A percentile compares a stretch with the other conserved stretches of the same genome.
phyloP scores from a whole-genome alignment of 2,888 invertebrate genomes.

The Liopterus haemorrhoidalis region DNA sequence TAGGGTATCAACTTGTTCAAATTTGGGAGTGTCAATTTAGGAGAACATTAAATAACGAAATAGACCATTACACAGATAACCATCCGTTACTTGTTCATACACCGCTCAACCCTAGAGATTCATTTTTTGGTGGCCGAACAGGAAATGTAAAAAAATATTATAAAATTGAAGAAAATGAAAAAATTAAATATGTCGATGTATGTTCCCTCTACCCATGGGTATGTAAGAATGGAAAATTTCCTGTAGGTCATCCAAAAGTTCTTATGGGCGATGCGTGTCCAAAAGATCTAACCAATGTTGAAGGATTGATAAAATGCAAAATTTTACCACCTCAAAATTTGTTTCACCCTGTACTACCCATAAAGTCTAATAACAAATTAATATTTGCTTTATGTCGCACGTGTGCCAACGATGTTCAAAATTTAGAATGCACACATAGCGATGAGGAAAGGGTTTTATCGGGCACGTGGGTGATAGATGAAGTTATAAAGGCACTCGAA shows the following conservation, averaged over 20 bases:
- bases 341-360: constrained; percentile 10
- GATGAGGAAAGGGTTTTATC: constrained; percentile 4
- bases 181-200: constrained; percentile 16
- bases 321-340: neutral
- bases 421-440: constrained; percentile 18
- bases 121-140: constrained; percentile 8
- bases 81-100: constrained; percentile 2
- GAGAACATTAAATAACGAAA: constrained; percentile 1
- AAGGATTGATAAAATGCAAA: constrained; percentile 6
- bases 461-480: constrained; percentile 8
- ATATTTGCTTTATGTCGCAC: constrained; percentile 7
- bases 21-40: constrained; percentile 14
- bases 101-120: constrained; percentile 10
- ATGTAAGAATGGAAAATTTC: constrained; percentile 13
- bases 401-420: constrained; percentile 5
- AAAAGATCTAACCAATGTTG: neutral
- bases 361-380: constrained; percentile 1
- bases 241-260: constrained; percentile 12
- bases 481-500: constrained; percentile 33
- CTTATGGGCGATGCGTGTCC: constrained; percentile 5
- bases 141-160: constrained; percentile 4
- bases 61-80: neutral
- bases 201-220: constrained; percentile 13
- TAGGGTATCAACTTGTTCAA: neutral
- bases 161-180: constrained; percentile 8